Evolutionary conservation across 2,888 invertebrate species (phyloP).

Genomic region (Willowsia nigromaculata): DNA sequence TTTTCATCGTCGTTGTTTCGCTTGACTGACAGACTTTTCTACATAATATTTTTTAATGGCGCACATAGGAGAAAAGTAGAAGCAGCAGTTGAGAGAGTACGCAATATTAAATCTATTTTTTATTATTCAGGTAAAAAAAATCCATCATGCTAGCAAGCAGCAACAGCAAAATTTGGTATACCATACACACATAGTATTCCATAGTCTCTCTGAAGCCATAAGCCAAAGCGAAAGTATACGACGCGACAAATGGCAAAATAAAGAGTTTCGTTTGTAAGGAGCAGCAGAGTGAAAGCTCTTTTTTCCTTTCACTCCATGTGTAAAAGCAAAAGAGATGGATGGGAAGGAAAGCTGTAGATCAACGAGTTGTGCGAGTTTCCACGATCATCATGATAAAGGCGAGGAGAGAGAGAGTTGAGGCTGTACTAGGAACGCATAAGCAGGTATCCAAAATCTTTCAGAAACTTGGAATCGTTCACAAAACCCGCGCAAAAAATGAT

Average conservation of each 20-base stretch:
- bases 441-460: no score
- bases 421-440: no score
- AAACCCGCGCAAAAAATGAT: no score
- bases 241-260: constrained; percentile 15
- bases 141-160: not conserved
- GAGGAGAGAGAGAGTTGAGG: not conserved
- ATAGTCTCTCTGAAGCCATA: not conserved
- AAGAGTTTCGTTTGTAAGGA: not conserved
- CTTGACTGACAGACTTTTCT: constrained; percentile 7
- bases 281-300: no score
- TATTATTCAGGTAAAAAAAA: constrained; percentile 16
- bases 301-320: constrained; percentile 10
- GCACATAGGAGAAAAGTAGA: not conserved
- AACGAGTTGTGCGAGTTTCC: not conserved
- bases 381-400: not conserved
- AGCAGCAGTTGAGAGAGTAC: not conserved
- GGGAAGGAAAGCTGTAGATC: not conserved
- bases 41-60: not conserved
- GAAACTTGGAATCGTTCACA: no score
- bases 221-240: not conserved
- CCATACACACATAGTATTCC: no score
- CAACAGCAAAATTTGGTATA: not conserved
- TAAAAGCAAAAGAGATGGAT: not conserved
- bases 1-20: not conserved
- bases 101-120: constrained; percentile 11